phyloP scores from a whole-genome alignment of 2,797 vertebrate genomes.

The Syngnathus acus region DNA sequence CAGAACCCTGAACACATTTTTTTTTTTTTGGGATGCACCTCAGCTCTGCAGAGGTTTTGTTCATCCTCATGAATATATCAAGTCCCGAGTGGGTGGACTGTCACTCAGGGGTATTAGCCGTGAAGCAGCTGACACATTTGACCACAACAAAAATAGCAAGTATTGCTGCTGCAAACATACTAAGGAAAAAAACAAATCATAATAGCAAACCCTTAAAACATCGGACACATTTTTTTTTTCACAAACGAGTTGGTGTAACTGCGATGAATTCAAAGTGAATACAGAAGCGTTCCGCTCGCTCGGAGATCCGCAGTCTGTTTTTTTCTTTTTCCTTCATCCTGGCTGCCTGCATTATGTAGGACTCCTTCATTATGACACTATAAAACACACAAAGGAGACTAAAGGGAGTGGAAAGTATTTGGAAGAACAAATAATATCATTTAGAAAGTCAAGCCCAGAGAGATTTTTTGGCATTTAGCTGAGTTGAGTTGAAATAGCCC shows the following conservation, averaged over 20 bases:
- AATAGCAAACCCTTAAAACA: too few relatives aligned
- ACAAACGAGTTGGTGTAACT: constrained; percentile 35
- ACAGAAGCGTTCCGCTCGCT: constrained; percentile 8
- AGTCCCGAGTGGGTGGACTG: constrained; percentile 18
- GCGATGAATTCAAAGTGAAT: constrained; percentile 27
- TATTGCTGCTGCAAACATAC: neutral
- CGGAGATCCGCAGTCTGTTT: neutral
- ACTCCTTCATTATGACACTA: neutral
- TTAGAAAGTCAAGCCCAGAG: too few relatives aligned
- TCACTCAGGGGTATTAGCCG: constrained; percentile 4
- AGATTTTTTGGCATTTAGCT: too few relatives aligned
- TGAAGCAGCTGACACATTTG: constrained; percentile 3
- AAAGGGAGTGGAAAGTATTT: neutral
- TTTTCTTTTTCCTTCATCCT: neutral
- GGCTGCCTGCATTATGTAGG: neutral
- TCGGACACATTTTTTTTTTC: neutral
- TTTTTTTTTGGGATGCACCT: constrained; percentile 15
- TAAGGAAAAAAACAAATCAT: too few relatives aligned
- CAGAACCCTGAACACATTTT: constrained; percentile 10
- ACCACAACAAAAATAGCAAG: neutral
- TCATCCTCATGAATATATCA: constrained; percentile 52
- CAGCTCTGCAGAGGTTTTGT: constrained; percentile 20
- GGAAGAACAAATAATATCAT: neutral
- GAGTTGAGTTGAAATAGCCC: neutral
- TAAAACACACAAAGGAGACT: neutral